These are phyloP conservation scores for Melanotaenia trifasciata DNA, from an alignment of 2,797 vertebrate genomes.

Conservation along the genomic window DNA sequence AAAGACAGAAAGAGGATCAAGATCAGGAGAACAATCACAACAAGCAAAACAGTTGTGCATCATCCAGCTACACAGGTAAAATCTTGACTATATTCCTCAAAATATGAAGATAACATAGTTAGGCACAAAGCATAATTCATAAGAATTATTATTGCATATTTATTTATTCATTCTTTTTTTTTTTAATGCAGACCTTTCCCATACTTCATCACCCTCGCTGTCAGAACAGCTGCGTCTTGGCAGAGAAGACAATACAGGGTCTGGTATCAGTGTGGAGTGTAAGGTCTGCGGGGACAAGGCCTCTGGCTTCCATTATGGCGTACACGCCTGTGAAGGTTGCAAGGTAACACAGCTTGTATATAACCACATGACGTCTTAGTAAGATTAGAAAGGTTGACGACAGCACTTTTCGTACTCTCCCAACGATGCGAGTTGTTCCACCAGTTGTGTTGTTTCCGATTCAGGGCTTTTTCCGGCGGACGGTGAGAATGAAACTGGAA, in stretches of 20 bases:
- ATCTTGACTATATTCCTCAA: not conserved
- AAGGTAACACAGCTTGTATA: constrained; percentile 85
- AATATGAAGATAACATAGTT: not conserved
- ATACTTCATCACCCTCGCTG: constrained; percentile 90
- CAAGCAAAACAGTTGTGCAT: constrained; percentile 77
- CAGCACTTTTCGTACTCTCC: not conserved
- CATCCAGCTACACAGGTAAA: constrained; percentile 89
- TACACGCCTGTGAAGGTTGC: constrained; percentile 98
- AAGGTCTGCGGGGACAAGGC: constrained; percentile 98
- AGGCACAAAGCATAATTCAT: not conserved
- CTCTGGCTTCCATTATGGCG: constrained; percentile 98
- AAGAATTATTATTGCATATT: not conserved
- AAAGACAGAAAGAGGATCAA: constrained; percentile 80
- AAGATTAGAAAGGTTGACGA: not conserved
- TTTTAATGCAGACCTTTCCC: constrained; percentile 85
- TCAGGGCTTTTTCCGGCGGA: constrained; percentile 98
- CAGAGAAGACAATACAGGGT: constrained; percentile 83
- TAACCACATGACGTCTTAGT: not conserved
- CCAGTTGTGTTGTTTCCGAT: not conserved
- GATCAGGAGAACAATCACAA: constrained; percentile 73
- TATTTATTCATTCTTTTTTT: not conserved
- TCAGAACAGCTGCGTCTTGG: constrained; percentile 93
- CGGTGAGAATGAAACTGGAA: constrained; percentile 97
- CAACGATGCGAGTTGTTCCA: constrained; percentile 6
- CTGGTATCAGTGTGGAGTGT: constrained; percentile 93